Evolutionary conservation across 2,113 vertebrate species (phyloP), one percentile per base, ranked within the genome.

Genomic region (Tricholaema leucomelas): DNA sequence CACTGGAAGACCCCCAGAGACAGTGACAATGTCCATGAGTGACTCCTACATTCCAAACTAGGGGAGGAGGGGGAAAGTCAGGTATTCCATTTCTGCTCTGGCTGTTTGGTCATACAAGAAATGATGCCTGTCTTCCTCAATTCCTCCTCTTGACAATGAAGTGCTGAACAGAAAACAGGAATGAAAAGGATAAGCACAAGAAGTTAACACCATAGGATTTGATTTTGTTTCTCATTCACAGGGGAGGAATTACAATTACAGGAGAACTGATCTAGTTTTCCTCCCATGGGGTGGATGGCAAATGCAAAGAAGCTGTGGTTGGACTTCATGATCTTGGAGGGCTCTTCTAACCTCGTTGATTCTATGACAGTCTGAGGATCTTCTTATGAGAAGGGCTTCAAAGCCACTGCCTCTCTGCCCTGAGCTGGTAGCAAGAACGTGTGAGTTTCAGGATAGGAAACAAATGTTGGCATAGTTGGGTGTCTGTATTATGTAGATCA

Each of bases 231-330:
- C 75, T 93, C 88, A 38, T 81, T 91, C 46, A 46, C 46, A 35
- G 27, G 20, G 28, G 20, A 88, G 75, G 58, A 94, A 92, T 84
- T 73, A 87, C 60, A 80, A 18, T 87, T 88, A 87, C 87, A 80
- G 90, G 90, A 82, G 85, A 85, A 91, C 20, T 87, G 71, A 85
- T 87, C 71, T 77, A 59, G 19, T 70, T 87, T 92, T 74, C 77
- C 79, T 70, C 33, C 59, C 46, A 25, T 55, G 33, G 23, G 42
- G 31, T 65, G 60, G 59, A 31, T 82, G 75, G 50, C 8, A 71
- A 59, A 21, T 31, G 15, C 59, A 70, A 44, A 61, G 63, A 27
- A 91, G 33, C 42, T 81, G 6, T 28, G 52, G 55, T n/a, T n/a
- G n/a, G n/a, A n/a, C n/a, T n/a, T n/a, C n/a, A n/a, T n/a, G n/a